Percentiles rank a stretch among this genome's conserved stretches.
These are phyloP conservation scores for Frankliniella fusca DNA, from an alignment of 2,888 invertebrate species.

Conservation along the genomic window DNA sequence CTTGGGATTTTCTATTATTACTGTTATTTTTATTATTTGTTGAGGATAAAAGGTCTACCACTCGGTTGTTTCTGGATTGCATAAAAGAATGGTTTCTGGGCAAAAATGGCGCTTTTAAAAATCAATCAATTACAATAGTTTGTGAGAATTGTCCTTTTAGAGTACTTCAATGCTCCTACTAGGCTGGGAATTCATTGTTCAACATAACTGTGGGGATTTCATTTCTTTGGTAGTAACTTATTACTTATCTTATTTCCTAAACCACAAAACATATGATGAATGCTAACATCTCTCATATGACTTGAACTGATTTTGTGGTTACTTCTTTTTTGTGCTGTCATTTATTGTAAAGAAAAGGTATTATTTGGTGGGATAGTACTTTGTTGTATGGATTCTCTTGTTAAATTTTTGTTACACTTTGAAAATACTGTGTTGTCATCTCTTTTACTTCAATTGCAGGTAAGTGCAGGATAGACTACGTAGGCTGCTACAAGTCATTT, in stretches of 20 bases:
- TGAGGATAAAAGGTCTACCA: background rate
- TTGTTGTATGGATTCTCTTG: constrained; percentile 6
- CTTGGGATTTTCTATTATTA: background rate
- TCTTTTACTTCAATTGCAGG: background rate
- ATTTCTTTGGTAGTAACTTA: background rate
- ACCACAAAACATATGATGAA: background rate
- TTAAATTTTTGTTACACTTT: background rate
- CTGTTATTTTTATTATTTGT: background rate
- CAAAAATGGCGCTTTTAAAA: background rate
- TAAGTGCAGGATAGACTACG: too few species aligned
- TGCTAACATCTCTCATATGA: background rate
- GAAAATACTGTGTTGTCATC: background rate
- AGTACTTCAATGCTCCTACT: background rate
- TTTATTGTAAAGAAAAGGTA: background rate
- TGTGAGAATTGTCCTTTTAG: too few species aligned
- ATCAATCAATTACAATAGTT: background rate
- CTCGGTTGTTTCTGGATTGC: background rate
- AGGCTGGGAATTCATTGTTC: background rate
- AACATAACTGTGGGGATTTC: background rate
- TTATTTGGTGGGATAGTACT: background rate
- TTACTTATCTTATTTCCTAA: background rate
- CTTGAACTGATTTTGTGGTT: background rate
- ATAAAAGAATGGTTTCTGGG: background rate
- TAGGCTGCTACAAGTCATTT: background rate
- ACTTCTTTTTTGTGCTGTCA: background rate